Conservation (phyloP, 2,113 vertebrate species). For the Poeciliopsis occidentalis region DNA sequence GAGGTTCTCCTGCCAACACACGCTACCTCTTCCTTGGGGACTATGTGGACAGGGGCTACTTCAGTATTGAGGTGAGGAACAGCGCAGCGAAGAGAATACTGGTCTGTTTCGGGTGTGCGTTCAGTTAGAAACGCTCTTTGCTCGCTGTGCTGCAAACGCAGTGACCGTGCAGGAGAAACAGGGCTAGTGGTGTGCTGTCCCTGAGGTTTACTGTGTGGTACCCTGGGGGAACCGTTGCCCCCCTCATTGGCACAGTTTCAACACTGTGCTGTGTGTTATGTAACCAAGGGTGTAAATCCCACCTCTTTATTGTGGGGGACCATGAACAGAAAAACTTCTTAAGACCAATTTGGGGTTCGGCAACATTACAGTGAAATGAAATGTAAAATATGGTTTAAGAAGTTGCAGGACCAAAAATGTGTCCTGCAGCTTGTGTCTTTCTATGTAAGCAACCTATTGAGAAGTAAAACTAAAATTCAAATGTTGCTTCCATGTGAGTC, state of each 20-base stretch:
- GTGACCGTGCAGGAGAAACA: constrained; percentile 16
- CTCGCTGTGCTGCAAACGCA: constrained; percentile 5
- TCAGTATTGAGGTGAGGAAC: constrained; percentile 82
- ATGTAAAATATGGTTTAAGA: too few species aligned
- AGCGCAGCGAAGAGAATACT: neutral
- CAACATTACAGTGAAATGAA: too few species aligned
- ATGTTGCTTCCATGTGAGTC: too few species aligned
- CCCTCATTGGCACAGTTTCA: constrained; percentile 5
- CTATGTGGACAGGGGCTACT: constrained; percentile 98
- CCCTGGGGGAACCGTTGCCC: constrained; percentile 16
- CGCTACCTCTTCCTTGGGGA: constrained; percentile 86
- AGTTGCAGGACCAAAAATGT: too few species aligned
- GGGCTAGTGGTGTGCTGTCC: constrained; percentile 4
- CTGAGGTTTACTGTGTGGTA: constrained; percentile 6
- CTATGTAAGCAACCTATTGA: too few species aligned
- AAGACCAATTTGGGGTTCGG: too few species aligned
- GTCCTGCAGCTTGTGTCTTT: too few species aligned
- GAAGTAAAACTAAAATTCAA: too few species aligned
- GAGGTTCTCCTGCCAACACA: constrained; percentile 83
- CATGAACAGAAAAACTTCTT: too few species aligned
- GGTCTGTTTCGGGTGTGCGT: constrained; percentile 14
- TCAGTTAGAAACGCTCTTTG: neutral
- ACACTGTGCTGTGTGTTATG: neutral
- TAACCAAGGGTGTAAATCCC: too few species aligned
- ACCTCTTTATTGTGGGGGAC: too few species aligned